A percentile compares a stretch with the other conserved stretches of the same genome.
Evolutionary conservation across 2,888 invertebrate species (phyloP).

Genomic region (Andrena haemorrhoa): DNA sequence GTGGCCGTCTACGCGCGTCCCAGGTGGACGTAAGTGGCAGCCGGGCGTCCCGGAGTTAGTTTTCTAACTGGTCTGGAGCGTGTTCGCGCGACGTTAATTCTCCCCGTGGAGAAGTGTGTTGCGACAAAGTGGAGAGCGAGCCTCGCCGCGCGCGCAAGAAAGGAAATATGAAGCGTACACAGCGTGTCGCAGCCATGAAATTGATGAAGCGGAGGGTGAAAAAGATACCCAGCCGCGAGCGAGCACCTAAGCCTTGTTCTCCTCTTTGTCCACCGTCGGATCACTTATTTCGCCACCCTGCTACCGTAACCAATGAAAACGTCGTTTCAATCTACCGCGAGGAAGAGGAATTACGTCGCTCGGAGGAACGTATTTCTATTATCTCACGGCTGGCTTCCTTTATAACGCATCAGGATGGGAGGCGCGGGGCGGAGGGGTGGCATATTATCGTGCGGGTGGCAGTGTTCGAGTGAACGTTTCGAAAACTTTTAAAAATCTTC

Average conservation of each 20-base stretch:
- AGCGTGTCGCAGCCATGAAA: constrained; percentile 41
- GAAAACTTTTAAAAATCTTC: neutral
- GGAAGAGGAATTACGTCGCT: constrained; percentile 55
- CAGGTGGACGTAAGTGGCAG: constrained; percentile 56
- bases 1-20: constrained; percentile 30
- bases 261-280: constrained; percentile 55
- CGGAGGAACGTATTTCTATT: constrained; percentile 39
- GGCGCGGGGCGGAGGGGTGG: too few relatives aligned
- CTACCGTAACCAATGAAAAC: constrained; percentile 46
- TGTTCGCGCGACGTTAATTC: constrained; percentile 67
- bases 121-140: constrained; percentile 12
- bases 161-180: constrained; percentile 59
- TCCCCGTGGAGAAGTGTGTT: constrained; percentile 58
- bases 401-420: neutral
- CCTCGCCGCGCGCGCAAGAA: constrained; percentile 21
- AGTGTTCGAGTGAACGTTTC: neutral
- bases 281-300: constrained; percentile 45
- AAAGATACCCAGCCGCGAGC: constrained; percentile 31
- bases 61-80: constrained; percentile 53
- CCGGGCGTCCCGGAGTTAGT: constrained; percentile 20
- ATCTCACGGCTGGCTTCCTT: constrained; percentile 11
- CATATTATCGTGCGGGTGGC: neutral
- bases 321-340: constrained; percentile 54
- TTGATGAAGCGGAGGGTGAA: constrained; percentile 60
- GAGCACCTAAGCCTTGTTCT: constrained; percentile 16